phyloP scores from a whole-genome alignment of 2,888 invertebrate genomes.

The Galeopsomyia nigrocyanea region DNA sequence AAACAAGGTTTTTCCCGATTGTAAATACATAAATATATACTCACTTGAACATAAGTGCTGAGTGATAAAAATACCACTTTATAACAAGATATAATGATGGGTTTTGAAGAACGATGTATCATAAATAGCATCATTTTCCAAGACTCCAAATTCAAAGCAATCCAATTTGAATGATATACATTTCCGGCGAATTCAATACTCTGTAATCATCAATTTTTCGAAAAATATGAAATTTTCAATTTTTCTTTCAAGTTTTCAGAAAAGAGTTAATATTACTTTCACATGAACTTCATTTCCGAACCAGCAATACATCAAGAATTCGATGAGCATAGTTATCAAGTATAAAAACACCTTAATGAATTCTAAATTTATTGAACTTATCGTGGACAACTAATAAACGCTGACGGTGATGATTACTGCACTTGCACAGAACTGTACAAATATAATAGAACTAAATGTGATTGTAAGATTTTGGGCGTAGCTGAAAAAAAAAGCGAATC shows the following conservation, averaged over 20 bases:
- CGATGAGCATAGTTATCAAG: neutral
- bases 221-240: no score
- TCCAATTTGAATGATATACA: neutral
- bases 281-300: constrained; percentile 16
- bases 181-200: neutral
- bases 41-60: constrained; percentile 7
- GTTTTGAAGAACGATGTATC: neutral
- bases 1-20: no score
- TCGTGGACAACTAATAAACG: neutral
- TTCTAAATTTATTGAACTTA: neutral
- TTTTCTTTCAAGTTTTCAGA: no score
- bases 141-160: neutral
- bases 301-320: constrained; percentile 22
- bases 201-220: neutral
- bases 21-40: neutral
- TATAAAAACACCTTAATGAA: neutral
- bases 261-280: no score
- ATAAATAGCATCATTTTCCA: constrained; percentile 6
- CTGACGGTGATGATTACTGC: neutral
- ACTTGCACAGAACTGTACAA: neutral
- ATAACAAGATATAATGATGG: constrained; percentile 1
- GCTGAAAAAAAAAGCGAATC: constrained; percentile 1
- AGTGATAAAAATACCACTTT: constrained; percentile 7
- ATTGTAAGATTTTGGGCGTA: neutral
- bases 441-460: neutral